A percentile compares a stretch with the other conserved stretches of the same genome.
phyloP scores from a whole-genome alignment of 37 sponge, comb jelly and placozoan genomes.

The Theonella swinhoei region DNA sequence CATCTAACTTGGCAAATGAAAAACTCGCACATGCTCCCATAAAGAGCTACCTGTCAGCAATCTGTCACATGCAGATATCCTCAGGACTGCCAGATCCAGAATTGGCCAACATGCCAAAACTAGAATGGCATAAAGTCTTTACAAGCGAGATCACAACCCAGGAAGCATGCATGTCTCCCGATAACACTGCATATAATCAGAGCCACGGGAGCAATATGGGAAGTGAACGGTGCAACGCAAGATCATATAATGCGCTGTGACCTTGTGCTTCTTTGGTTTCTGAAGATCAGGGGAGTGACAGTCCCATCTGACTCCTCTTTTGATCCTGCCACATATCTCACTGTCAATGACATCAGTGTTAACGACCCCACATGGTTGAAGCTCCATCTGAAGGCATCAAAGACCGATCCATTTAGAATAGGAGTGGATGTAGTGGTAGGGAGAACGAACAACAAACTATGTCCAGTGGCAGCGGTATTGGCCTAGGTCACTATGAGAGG shows the following conservation, averaged over 20 bases:
- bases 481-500: conserved; percentile 32
- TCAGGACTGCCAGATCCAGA: background rate
- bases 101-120: background rate
- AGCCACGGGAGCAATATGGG: conserved; percentile 5
- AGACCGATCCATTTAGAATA: conserved; percentile 49
- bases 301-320: conserved; percentile 13
- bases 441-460: conserved; percentile 23
- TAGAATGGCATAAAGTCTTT: background rate
- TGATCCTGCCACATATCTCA: background rate
- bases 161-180: conserved; percentile 17
- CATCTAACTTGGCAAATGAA: background rate
- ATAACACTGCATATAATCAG: conserved; percentile 41
- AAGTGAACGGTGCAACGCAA: too few species aligned
- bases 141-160: background rate
- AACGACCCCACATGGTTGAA: conserved; percentile 12
- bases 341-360: conserved; percentile 19
- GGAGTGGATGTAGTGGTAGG: conserved; percentile 23
- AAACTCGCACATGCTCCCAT: background rate
- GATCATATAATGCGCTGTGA: conserved; percentile 38
- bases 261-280: conserved; percentile 49
- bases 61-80: background rate
- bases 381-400: conserved; percentile 37
- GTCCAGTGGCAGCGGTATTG: conserved; percentile 33
- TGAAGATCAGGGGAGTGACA: conserved; percentile 38
- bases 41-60: background rate